A percentile compares a stretch with the other conserved stretches of the same genome.
phyloP scores from a whole-genome alignment of 2,888 invertebrate genomes.

The Caenorhabditis doughertyi region DNA sequence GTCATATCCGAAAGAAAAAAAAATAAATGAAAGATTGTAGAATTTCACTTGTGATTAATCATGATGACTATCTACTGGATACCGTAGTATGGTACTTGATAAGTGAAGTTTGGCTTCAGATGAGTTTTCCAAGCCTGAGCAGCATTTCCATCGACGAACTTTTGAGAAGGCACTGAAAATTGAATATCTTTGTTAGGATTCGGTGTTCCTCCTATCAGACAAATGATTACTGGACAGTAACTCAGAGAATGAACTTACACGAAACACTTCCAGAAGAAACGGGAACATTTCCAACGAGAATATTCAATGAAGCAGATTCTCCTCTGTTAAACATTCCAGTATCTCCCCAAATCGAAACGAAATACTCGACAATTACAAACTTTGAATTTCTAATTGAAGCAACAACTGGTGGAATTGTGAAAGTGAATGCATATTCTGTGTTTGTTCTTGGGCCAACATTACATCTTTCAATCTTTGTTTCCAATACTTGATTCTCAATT shows the following conservation, averaged over 20 bases:
- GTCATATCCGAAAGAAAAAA: background rate
- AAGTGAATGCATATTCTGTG: slow-evolving; percentile 20
- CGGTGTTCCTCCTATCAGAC: too few relatives aligned
- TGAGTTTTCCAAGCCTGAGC: slow-evolving; percentile 14
- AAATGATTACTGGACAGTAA: too few relatives aligned
- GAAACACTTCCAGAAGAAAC: background rate
- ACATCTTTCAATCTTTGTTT: slow-evolving; percentile 18
- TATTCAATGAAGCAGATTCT: slow-evolving; percentile 27
- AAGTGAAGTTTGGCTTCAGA: slow-evolving; percentile 17
- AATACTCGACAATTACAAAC: slow-evolving; percentile 36
- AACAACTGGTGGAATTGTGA: slow-evolving; percentile 35
- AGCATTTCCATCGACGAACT: slow-evolving; percentile 16
- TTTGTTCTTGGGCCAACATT: slow-evolving; percentile 3
- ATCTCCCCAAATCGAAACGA: slow-evolving; percentile 26
- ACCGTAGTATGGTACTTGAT: slow-evolving; percentile 25
- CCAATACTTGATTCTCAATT: background rate
- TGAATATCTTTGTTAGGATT: background rate
- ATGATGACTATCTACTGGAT: too few relatives aligned
- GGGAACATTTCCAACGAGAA: slow-evolving; percentile 37
- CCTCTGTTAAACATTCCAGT: slow-evolving; percentile 11
- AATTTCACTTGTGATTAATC: too few relatives aligned
- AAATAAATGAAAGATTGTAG: background rate
- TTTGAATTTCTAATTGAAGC: slow-evolving; percentile 27
- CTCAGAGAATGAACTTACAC: too few relatives aligned
- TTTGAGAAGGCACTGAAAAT: slow-evolving; percentile 25